These are phyloP conservation scores for Drosophila basisetae DNA, from an alignment of 2,888 invertebrate genomes.

Conservation along the genomic window DNA sequence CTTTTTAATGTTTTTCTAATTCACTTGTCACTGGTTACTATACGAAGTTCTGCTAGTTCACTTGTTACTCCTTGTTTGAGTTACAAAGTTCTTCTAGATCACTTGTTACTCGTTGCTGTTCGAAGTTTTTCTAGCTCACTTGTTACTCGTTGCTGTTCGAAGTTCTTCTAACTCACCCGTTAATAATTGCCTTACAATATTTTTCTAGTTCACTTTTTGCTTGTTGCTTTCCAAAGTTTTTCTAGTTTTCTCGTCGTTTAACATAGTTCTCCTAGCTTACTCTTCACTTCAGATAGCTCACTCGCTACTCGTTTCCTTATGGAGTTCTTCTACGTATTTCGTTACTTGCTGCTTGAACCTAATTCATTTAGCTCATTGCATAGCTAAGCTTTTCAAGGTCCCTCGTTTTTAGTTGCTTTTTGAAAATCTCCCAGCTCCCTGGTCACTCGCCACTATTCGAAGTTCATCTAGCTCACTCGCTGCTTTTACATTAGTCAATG, in stretches of 20 bases:
- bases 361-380: background rate
- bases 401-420: background rate
- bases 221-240: background rate
- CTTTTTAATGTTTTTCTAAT: slow-evolving; percentile 8
- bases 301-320: slow-evolving; percentile 10
- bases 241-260: background rate
- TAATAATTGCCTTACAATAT: background rate
- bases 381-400: background rate
- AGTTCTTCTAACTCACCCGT: background rate
- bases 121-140: background rate
- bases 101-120: background rate
- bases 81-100: background rate
- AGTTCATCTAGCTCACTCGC: background rate
- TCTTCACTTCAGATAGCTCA: background rate
- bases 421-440: background rate
- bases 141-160: background rate
- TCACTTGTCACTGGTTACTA: background rate
- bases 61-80: background rate
- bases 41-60: background rate
- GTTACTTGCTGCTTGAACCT: background rate
- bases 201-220: background rate
- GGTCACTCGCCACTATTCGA: background rate
- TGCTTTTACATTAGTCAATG: background rate
- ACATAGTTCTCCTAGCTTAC: background rate
- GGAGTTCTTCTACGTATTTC: background rate